phyloP scores from a whole-genome alignment of 1,140 invertebrate species.

The Euura lappo region DNA sequence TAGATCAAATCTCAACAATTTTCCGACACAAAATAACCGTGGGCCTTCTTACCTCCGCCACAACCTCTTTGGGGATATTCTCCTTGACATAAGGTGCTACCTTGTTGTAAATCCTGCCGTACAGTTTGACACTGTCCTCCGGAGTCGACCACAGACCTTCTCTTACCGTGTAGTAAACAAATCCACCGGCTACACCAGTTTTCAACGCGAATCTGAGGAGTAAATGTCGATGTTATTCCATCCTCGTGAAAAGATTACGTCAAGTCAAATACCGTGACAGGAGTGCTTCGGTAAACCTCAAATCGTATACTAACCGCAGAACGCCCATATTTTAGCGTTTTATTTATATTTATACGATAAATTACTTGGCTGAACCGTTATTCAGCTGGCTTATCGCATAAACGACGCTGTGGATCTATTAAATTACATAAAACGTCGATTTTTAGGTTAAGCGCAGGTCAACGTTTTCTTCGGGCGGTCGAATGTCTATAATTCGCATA shows the following conservation, averaged over 20 bases:
- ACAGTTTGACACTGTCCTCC: conserved; percentile 45
- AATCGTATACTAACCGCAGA: conserved; percentile 9
- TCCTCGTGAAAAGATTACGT: not conserved
- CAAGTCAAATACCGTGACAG: conserved; percentile 11
- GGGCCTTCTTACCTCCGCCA: conserved; percentile 35
- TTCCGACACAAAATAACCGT: not conserved
- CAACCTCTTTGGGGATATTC: conserved; percentile 40
- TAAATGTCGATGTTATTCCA: not conserved
- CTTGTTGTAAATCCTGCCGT: conserved; percentile 41
- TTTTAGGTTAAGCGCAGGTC: too few relatives aligned
- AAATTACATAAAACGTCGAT: too few relatives aligned
- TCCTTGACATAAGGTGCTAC: conserved; percentile 42
- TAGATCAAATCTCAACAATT: not conserved
- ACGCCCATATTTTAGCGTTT: not conserved
- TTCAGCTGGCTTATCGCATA: too few relatives aligned
- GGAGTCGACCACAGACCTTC: conserved; percentile 51
- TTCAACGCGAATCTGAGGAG: conserved; percentile 44
- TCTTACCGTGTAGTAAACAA: conserved; percentile 45
- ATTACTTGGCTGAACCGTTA: too few relatives aligned
- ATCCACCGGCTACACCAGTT: conserved; percentile 38
- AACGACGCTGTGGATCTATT: too few relatives aligned
- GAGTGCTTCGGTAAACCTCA: not conserved
- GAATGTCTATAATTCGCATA: too few relatives aligned
- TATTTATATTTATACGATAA: too few relatives aligned
- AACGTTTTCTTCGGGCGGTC: too few relatives aligned